Evolutionary conservation across 1,140 invertebrate species (phyloP).

Genomic region (Goniozus legneri): DNA sequence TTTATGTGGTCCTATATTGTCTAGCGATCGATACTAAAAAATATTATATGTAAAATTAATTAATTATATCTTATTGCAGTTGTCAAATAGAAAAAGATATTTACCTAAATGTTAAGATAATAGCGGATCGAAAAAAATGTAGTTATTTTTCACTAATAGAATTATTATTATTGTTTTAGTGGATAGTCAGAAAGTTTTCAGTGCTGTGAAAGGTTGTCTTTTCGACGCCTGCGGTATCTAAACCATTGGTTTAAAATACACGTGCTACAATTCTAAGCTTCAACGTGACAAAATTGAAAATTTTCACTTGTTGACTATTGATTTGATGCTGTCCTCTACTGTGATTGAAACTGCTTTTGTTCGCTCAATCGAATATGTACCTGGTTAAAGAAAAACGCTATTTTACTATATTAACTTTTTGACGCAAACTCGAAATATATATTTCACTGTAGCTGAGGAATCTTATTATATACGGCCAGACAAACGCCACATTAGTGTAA

Average conservation of each 20-base stretch:
- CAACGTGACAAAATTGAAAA: no score
- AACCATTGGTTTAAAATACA: conserved; percentile 41
- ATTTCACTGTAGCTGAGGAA: conserved; percentile 29
- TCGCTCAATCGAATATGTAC: conserved; percentile 39
- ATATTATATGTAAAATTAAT: conserved; percentile 28
- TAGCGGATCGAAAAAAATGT: conserved; percentile 30
- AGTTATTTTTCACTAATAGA: conserved; percentile 53
- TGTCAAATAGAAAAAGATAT: conserved; percentile 51
- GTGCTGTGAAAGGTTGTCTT: conserved; percentile 50
- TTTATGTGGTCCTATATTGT: conserved; percentile 53
- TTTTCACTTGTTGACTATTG: no score
- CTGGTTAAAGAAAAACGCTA: conserved; percentile 43
- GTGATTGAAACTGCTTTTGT: conserved; percentile 27
- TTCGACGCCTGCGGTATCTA: conserved; percentile 44
- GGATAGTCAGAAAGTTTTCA: conserved; percentile 49
- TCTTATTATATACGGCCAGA: no score
- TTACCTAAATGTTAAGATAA: conserved; percentile 50
- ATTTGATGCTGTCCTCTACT: no score
- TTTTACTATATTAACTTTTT: conserved; percentile 48
- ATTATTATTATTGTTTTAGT: conserved; percentile 43
- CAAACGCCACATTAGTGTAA: conserved; percentile 27
- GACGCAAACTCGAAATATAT: conserved; percentile 38
- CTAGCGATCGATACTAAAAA: conserved; percentile 39
- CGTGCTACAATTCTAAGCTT: conserved; percentile 32
- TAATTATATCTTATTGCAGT: conserved; percentile 42